A percentile compares a stretch with the other conserved stretches of the same genome.
Evolutionary conservation across 2,113 vertebrate genomes (phyloP).

Genomic region (Picathartes gymnocephalus): DNA sequence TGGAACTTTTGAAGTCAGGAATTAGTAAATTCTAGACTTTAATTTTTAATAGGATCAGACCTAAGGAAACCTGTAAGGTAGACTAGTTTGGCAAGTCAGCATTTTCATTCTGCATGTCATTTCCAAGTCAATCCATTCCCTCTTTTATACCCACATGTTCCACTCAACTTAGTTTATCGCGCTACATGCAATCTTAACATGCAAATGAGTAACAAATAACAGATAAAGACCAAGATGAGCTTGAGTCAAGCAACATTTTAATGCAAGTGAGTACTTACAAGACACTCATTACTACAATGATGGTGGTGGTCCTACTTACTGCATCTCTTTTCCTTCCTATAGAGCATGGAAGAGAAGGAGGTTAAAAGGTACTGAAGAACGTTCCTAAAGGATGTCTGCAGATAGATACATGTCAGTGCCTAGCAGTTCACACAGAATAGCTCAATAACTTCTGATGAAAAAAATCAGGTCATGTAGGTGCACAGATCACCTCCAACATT

Average conservation of each 20-base stretch:
- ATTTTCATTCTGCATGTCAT: neutral
- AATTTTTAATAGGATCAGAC: neutral
- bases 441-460: neutral
- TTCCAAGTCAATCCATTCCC: neutral
- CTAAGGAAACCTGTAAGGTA: neutral
- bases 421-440: neutral
- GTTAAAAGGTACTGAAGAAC: slow-evolving; percentile 6
- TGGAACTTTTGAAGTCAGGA: neutral
- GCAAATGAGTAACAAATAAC: neutral
- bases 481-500: neutral
- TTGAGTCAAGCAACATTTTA: neutral
- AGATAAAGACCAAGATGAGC: neutral
- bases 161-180: neutral
- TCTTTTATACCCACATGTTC: neutral
- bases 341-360: slow-evolving; percentile 15
- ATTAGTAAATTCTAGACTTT: neutral
- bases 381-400: neutral
- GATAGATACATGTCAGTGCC: neutral
- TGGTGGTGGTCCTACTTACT: slow-evolving; percentile 54
- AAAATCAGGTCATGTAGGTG: neutral
- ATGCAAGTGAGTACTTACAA: slow-evolving; percentile 72
- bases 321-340: slow-evolving; percentile 69
- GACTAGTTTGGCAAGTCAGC: neutral
- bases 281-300: slow-evolving; percentile 77
- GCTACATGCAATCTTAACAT: neutral